Evolutionary conservation across 2,888 invertebrate species (phyloP).

Genomic region (Eupithecia dodoneata): DNA sequence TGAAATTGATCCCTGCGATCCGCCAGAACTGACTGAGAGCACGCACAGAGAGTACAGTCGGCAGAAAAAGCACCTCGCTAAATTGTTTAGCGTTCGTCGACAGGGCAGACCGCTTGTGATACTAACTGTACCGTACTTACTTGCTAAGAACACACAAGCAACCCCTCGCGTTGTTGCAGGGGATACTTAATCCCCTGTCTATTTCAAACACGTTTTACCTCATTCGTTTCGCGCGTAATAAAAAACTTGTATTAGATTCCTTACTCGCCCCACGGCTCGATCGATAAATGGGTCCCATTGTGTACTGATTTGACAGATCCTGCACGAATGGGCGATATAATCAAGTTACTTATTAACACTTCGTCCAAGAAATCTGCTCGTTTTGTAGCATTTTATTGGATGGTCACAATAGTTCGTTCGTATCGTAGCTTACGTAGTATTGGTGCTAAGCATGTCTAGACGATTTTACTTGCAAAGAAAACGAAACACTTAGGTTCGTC

Average conservation of each 20-base stretch:
- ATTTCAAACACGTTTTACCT: slow-evolving; percentile 84
- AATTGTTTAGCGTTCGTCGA: slow-evolving; percentile 13
- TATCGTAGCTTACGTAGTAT: neutral
- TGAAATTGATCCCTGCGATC: slow-evolving; percentile 75
- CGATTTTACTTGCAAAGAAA: neutral
- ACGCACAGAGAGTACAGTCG: slow-evolving; percentile 59
- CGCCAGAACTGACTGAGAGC: slow-evolving; percentile 62
- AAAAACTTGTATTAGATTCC: slow-evolving; percentile 82
- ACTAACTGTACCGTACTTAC: slow-evolving; percentile 17
- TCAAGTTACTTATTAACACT: slow-evolving; percentile 48
- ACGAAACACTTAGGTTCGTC: neutral
- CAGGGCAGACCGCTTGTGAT: slow-evolving; percentile 15
- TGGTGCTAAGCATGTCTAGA: slow-evolving; percentile 12
- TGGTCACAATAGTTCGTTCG: neutral
- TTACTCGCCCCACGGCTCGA: slow-evolving; percentile 55
- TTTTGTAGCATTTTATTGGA: slow-evolving; percentile 14
- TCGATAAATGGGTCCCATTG: slow-evolving; percentile 67
- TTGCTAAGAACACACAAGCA: slow-evolving; percentile 42
- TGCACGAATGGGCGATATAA: slow-evolving; percentile 47
- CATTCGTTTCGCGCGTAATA: slow-evolving; percentile 80
- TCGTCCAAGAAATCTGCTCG: slow-evolving; percentile 27
- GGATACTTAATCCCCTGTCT: slow-evolving; percentile 83
- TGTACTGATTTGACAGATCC: slow-evolving; percentile 68
- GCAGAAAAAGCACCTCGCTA: slow-evolving; percentile 18
- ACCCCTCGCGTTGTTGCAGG: slow-evolving; percentile 65